Conservation (phyloP, 2,797 vertebrate genomes). For the Scleropages formosus region DNA sequence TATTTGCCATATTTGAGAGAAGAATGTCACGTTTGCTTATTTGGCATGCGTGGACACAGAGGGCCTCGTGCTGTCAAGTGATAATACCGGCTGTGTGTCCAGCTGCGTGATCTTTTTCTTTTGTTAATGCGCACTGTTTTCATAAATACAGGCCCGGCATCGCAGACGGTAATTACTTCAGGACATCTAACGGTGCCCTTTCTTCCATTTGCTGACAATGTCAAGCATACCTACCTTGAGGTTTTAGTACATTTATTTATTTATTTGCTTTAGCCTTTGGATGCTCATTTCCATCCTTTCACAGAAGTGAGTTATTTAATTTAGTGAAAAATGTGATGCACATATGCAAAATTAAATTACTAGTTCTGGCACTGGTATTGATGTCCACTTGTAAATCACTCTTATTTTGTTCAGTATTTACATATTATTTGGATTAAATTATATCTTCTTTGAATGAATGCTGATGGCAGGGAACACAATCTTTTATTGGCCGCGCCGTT, state of each 20-base stretch:
- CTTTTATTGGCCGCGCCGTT: too few relatives aligned
- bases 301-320: constrained; percentile 9
- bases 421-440: background rate
- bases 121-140: constrained; percentile 62
- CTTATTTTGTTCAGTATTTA: background rate
- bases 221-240: constrained; percentile 36
- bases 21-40: constrained; percentile 50
- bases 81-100: constrained; percentile 52
- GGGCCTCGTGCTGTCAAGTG: constrained; percentile 50
- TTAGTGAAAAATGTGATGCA: background rate
- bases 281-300: constrained; percentile 43
- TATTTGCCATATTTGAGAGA: constrained; percentile 37
- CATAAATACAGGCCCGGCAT: constrained; percentile 65
- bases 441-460: too few relatives aligned
- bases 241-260: constrained; percentile 31
- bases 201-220: constrained; percentile 69
- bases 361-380: background rate
- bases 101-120: constrained; percentile 64
- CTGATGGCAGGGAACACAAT: too few relatives aligned
- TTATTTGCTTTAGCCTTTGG: constrained; percentile 3
- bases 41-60: constrained; percentile 23
- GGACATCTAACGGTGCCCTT: constrained; percentile 48
- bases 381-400: background rate
- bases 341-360: background rate
- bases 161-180: constrained; percentile 65